Percentiles rank a stretch among this genome's conserved stretches.
Conservation (phyloP, 2,113 vertebrate species). For the Malurus elegans region DNA sequence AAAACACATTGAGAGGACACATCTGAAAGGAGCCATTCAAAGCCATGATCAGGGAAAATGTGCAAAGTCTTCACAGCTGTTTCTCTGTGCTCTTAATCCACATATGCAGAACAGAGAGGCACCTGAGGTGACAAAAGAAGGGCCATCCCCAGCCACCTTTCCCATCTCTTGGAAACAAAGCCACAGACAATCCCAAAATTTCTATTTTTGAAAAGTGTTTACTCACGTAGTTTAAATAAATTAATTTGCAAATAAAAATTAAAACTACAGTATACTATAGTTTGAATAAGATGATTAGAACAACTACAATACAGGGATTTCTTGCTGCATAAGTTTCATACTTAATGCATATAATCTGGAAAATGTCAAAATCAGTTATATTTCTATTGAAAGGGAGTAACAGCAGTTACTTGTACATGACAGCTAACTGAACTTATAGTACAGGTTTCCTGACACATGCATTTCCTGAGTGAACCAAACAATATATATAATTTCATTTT, state of each 20-base stretch:
- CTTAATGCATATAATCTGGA: constrained; percentile 69
- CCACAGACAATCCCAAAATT: constrained; percentile 51
- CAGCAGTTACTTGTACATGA: constrained; percentile 75
- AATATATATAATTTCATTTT: constrained; percentile 60
- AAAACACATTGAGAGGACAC: not conserved
- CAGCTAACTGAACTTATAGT: constrained; percentile 72
- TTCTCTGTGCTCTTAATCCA: not conserved
- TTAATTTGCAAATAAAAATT: constrained; percentile 83
- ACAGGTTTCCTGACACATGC: constrained; percentile 78
- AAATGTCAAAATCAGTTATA: constrained; percentile 70
- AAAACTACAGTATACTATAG: constrained; percentile 76
- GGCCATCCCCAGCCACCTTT: not conserved
- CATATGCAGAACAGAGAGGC: not conserved
- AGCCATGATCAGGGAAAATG: not conserved
- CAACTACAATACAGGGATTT: constrained; percentile 75
- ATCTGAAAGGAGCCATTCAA: not conserved
- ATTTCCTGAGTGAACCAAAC: constrained; percentile 81
- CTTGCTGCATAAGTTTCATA: constrained; percentile 69
- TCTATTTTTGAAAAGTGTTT: constrained; percentile 78
- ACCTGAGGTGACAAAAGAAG: not conserved
- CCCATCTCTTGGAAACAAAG: constrained; percentile 38
- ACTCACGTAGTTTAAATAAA: constrained; percentile 78
- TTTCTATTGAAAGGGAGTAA: constrained; percentile 72
- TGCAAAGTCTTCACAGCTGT: not conserved
- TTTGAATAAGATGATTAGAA: constrained; percentile 77